A percentile compares a stretch with the other conserved stretches of the same genome.
Evolutionary conservation across 2,113 vertebrate genomes (phyloP).

Genomic region (Amphiprion percula): DNA sequence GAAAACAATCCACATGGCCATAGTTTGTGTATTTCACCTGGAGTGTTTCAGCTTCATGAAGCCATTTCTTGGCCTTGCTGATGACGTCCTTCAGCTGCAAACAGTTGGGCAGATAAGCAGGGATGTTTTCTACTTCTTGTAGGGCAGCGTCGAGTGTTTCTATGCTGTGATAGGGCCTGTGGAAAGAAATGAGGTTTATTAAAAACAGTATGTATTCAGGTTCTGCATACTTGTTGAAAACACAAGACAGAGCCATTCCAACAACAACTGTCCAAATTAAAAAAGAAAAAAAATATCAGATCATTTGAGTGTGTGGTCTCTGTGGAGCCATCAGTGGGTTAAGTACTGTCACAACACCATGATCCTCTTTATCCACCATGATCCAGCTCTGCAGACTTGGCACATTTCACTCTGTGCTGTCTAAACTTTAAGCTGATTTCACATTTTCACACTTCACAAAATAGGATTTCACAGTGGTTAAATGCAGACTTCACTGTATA

Average conservation of each 20-base stretch:
- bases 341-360: constrained; percentile 46
- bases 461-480: background rate
- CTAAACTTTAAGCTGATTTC: constrained; percentile 31
- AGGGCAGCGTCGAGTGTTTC: constrained; percentile 87
- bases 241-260: background rate
- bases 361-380: constrained; percentile 68
- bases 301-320: background rate
- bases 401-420: constrained; percentile 34
- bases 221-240: background rate
- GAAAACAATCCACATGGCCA: background rate
- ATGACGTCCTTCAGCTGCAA: constrained; percentile 89
- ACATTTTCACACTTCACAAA: background rate
- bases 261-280: background rate
- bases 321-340: constrained; percentile 10
- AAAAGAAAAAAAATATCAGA: background rate
- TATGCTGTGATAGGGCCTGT: constrained; percentile 89
- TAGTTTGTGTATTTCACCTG: constrained; percentile 84
- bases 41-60: constrained; percentile 91
- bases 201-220: background rate
- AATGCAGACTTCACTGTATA: too few relatives aligned
- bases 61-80: constrained; percentile 92
- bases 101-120: constrained; percentile 92
- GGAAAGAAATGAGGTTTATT: constrained; percentile 3
- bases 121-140: constrained; percentile 92
- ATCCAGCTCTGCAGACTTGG: constrained; percentile 53